Evolutionary conservation across 92 coral and sea anemone genomes (phyloP).

Genomic region (Palythoa grandis): DNA sequence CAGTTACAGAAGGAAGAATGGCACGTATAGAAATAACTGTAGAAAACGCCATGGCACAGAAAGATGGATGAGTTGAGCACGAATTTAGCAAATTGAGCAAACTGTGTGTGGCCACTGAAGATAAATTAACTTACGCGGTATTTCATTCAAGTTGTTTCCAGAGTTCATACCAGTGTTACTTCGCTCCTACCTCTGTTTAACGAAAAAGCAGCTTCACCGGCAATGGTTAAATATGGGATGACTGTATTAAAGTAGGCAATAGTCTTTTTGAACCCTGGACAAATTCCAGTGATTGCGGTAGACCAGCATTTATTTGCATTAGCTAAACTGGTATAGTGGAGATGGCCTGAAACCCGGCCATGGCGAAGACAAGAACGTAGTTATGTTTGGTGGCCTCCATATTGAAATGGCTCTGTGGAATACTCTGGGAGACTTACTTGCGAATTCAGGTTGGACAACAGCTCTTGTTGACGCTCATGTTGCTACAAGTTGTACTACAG

Average conservation of each 20-base stretch:
- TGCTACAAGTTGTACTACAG: no score
- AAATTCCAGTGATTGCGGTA: constrained; percentile 21
- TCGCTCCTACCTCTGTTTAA: constrained; percentile 33
- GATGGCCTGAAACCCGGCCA: constrained; percentile 13
- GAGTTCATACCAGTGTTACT: constrained; percentile 22
- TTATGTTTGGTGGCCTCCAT: no score
- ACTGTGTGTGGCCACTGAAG: neutral
- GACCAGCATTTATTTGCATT: constrained; percentile 38
- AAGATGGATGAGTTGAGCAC: constrained; percentile 46
- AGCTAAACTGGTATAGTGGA: constrained; percentile 28
- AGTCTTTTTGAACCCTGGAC: constrained; percentile 27
- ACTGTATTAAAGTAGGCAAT: constrained; percentile 22
- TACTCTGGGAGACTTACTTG: no score
- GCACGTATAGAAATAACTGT: neutral
- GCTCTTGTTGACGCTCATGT: no score
- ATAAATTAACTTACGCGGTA: neutral
- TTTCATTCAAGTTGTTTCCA: neutral
- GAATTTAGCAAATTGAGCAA: constrained; percentile 32
- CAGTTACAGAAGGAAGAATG: constrained; percentile 51
- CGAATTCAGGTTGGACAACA: no score
- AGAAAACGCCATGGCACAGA: constrained; percentile 34
- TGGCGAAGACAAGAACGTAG: no score
- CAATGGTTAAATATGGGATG: constrained; percentile 40
- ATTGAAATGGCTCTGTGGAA: no score
- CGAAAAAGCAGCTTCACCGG: constrained; percentile 29